phyloP scores from a whole-genome alignment of 2,888 invertebrate genomes.

The Pachliopta kotzebuea region DNA sequence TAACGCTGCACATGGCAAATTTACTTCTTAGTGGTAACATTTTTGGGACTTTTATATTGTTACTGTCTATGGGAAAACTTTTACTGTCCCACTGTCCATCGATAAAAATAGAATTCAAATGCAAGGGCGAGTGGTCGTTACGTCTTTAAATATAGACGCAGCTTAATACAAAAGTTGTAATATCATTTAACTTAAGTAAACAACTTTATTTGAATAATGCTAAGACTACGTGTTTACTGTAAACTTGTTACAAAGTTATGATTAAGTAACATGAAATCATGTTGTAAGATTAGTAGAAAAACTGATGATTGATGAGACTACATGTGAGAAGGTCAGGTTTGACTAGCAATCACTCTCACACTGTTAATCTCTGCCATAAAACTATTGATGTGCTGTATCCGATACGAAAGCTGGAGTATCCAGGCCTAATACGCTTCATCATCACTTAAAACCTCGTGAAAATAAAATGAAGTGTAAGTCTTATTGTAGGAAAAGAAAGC shows the following conservation, averaged over 20 bases:
- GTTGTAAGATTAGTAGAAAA: neutral
- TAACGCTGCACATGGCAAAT: neutral
- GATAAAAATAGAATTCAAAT: constrained; percentile 45
- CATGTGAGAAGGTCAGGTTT: no score
- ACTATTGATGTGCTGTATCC: no score
- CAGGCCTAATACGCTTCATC: no score
- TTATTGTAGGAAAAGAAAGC: no score
- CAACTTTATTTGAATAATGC: constrained; percentile 15
- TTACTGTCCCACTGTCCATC: neutral
- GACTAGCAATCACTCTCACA: neutral
- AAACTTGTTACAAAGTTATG: neutral
- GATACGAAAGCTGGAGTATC: no score
- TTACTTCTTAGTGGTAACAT: neutral
- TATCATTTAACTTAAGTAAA: constrained; percentile 26
- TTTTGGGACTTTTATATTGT: neutral
- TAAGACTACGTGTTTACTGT: neutral
- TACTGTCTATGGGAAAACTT: neutral
- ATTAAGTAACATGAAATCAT: neutral
- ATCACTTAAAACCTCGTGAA: no score
- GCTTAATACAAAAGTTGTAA: constrained; percentile 30
- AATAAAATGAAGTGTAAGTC: no score
- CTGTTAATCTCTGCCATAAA: neutral
- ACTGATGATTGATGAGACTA: neutral
- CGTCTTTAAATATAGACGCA: constrained; percentile 43
- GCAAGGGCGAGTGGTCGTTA: constrained; percentile 51